Conservation (phyloP, 2,113 vertebrate species). For the Acanthochromis polyacanthus region DNA sequence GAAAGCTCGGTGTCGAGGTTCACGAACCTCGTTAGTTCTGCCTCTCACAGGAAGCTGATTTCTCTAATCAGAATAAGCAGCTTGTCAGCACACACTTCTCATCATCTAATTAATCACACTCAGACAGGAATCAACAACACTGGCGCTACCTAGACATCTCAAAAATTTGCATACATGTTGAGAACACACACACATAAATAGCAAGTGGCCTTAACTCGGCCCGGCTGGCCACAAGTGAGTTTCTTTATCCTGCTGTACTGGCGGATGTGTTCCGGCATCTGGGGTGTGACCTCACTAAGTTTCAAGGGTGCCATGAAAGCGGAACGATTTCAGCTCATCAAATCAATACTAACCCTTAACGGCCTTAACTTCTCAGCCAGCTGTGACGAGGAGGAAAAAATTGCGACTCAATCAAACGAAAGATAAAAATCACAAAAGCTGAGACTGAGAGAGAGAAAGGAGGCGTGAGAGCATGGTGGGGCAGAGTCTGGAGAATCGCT, state of each 20-base stretch:
- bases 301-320: conserved; percentile 67
- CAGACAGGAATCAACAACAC: conserved; percentile 76
- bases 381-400: conserved; percentile 45
- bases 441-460: conserved; percentile 12
- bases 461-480: neutral
- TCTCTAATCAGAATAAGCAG: conserved; percentile 85
- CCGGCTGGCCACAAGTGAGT: neutral
- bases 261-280: conserved; percentile 30
- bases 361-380: conserved; percentile 63
- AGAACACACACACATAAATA: conserved; percentile 5
- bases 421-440: conserved; percentile 40
- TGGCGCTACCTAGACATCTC: conserved; percentile 54
- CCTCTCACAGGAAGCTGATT: conserved; percentile 78
- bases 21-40: conserved; percentile 75
- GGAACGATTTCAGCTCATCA: conserved; percentile 68
- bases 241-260: neutral
- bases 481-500: conserved; percentile 19
- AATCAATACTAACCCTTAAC: conserved; percentile 61
- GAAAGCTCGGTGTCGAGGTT: conserved; percentile 55
- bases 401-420: conserved; percentile 28
- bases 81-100: conserved; percentile 80
- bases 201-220: neutral
- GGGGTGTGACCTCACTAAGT: conserved; percentile 37
- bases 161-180: conserved; percentile 25
- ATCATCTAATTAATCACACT: conserved; percentile 87